Evolutionary conservation across 2,888 invertebrate genomes (phyloP).

Genomic region (Bembecia ichneumoniformis): DNA sequence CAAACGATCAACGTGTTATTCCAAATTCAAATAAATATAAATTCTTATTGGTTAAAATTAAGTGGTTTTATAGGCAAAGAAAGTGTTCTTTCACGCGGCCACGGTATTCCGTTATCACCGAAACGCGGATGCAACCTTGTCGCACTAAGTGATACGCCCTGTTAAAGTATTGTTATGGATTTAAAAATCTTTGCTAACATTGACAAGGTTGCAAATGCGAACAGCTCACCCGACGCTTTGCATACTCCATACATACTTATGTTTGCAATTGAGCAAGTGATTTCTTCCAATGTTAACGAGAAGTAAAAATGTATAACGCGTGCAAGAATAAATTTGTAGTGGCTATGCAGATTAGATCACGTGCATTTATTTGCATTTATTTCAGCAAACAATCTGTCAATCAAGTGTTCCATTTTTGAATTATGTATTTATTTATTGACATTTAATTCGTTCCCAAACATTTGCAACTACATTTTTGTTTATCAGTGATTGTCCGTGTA

Average conservation of each 20-base stretch:
- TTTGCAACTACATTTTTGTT: too few species aligned
- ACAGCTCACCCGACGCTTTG: neutral
- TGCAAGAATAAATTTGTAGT: conserved; percentile 1
- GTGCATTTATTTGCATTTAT: neutral
- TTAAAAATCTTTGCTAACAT: neutral
- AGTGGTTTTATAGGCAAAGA: neutral
- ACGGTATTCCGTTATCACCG: conserved; percentile 6
- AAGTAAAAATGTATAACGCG: neutral
- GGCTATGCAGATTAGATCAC: neutral
- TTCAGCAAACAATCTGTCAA: conserved; percentile 5
- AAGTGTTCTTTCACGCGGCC: neutral
- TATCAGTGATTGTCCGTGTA: too few species aligned
- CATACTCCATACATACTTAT: neutral
- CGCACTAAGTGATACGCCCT: neutral
- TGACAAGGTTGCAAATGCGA: neutral
- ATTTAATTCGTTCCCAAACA: too few species aligned
- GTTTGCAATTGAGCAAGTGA: neutral
- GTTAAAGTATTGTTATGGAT: neutral
- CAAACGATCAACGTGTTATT: neutral
- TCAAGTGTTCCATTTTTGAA: conserved; percentile 3
- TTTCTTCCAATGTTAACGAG: neutral
- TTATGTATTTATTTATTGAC: too few species aligned
- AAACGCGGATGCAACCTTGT: conserved; percentile 9
- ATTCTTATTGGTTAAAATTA: neutral
- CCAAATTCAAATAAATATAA: neutral